These are phyloP conservation scores for Leptosomus discolor DNA, from an alignment of 2,113 vertebrate genomes.

Conservation along the genomic window DNA sequence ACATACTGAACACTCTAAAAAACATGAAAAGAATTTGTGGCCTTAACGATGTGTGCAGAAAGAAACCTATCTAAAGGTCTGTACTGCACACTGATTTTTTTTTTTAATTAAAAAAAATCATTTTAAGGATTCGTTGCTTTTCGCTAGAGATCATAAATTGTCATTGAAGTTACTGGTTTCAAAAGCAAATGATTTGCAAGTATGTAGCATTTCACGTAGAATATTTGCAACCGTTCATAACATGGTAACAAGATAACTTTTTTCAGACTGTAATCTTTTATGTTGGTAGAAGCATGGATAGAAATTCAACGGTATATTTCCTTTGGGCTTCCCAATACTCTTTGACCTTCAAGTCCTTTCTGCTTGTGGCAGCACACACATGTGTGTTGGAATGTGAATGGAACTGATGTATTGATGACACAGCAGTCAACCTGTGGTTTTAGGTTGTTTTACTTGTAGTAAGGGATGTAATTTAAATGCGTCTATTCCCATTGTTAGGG, in stretches of 20 bases:
- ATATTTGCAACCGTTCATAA: not conserved
- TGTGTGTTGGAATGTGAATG: no score
- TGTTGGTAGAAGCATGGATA: not conserved
- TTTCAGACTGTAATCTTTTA: not conserved
- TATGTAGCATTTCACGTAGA: not conserved
- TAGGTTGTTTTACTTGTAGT: not conserved
- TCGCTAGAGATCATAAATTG: not conserved
- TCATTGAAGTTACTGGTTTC: not conserved
- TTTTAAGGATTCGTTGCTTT: not conserved
- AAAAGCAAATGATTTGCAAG: not conserved
- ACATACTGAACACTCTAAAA: not conserved
- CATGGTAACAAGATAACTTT: not conserved
- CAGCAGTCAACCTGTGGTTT: not conserved
- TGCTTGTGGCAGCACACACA: not conserved
- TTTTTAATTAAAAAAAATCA: not conserved
- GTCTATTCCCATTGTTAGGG: not conserved
- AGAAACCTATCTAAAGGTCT: not conserved
- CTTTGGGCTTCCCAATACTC: not conserved
- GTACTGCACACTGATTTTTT: not conserved
- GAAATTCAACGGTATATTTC: not conserved
- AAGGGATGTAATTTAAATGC: not conserved
- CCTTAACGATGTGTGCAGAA: not conserved
- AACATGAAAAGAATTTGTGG: slow-evolving; percentile 7
- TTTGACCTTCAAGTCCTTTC: not conserved
- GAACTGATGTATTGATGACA: not conserved